Evolutionary conservation across 2,797 vertebrate species (phyloP).

Genomic region (Enteromius argenteus): DNA sequence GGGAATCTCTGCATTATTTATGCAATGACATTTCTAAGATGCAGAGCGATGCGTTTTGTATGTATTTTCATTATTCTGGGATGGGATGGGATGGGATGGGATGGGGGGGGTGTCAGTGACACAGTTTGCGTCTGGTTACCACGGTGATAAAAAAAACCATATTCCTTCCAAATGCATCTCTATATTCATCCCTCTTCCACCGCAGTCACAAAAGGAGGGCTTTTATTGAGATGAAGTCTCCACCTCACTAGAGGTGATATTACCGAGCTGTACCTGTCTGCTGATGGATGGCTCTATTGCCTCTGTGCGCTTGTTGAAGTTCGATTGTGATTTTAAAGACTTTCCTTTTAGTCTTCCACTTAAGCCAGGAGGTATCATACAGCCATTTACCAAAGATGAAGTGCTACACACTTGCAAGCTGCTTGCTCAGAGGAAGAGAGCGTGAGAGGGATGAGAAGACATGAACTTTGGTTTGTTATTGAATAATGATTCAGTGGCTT

Average conservation of each 20-base stretch:
- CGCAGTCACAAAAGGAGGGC: conserved; percentile 65
- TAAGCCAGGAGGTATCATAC: conserved; percentile 27
- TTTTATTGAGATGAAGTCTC: conserved; percentile 80
- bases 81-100: conserved; percentile 45
- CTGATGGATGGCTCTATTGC: conserved; percentile 71
- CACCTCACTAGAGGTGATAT: conserved; percentile 76
- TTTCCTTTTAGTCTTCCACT: conserved; percentile 43
- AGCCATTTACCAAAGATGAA: conserved; percentile 45
- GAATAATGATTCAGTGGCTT: conserved; percentile 5
- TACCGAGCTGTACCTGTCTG: conserved; percentile 60
- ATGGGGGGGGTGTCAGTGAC: conserved; percentile 53
- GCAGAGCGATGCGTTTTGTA: conserved; percentile 66
- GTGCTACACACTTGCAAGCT: conserved; percentile 11
- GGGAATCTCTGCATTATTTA: conserved; percentile 73
- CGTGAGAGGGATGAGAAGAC: not conserved
- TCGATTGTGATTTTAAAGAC: conserved; percentile 58
- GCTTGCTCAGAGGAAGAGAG: conserved; percentile 29
- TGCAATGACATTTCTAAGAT: conserved; percentile 75
- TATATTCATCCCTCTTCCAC: conserved; percentile 66
- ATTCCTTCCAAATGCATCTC: conserved; percentile 71
- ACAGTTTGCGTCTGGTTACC: conserved; percentile 63
- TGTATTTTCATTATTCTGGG: conserved; percentile 76
- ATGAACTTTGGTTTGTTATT: not conserved
- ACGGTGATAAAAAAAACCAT: conserved; percentile 60
- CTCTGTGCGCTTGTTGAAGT: conserved; percentile 50